Base-by-base conservation (phyloP, 2,888 invertebrate genomes). In the Tetanocera ferruginea region DNA sequence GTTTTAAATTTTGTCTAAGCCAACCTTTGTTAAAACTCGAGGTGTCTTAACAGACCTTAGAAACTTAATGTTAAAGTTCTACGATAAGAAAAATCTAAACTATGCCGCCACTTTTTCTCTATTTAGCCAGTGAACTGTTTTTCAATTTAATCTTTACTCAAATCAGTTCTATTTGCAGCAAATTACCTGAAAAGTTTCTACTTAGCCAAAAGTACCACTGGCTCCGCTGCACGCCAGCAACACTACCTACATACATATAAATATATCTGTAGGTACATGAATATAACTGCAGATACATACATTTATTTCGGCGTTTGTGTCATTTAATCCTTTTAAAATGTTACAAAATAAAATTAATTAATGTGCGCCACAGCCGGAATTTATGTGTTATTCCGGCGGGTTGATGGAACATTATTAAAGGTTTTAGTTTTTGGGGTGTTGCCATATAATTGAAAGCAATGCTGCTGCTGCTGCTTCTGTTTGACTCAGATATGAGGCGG, bases 251-350 rank as follows among this genome's bases (percentile, higher is more conserved):
- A 9, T n/a, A 37, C 37, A n/a, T n/a, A 23, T 19, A 11, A 43
- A 37, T 37, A 28, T 11, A 67, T 1, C 67, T 67, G 37, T 67
- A 69, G 69, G n/a, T n/a, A 37, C 37, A 23, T 19, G 23, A 43
- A 37, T 37, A 28, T 11, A 67, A 3, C 67, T 67, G 37, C 43
- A 69, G 69, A 25, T 69, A 51, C 43, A 37, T 37, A 37, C 8
- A 43, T 43, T 11, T 17, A 51, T 52, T 72, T 79, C 80, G 77
- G 83, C 82, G 83, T 84, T 82, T 86, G 84, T 83, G 85, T 82
- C 82, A 87, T 85, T 85, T 87, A 87, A 87, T 87, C 87, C 88
- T 87, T 88, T 84, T 85, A 83, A 85, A 87, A 86, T 87, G 84
- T 82, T 82, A 82, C 82, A 84, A 83, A 86, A 84, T 83, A 83